These are phyloP conservation scores for Antheraea yamamai DNA, from an alignment of 2,888 invertebrate species.

Conservation along the genomic window DNA sequence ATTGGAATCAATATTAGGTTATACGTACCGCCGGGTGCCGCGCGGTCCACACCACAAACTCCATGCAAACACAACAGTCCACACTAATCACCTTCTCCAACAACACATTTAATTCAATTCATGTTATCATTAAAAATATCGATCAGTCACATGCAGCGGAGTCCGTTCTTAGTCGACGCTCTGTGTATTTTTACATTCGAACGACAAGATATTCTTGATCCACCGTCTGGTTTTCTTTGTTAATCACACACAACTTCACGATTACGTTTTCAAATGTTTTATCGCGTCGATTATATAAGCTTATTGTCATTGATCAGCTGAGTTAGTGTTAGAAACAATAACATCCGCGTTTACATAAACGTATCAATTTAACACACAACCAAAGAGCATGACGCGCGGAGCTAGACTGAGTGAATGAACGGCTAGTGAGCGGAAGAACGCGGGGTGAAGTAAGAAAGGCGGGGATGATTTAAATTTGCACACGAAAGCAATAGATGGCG, in stretches of 20 bases:
- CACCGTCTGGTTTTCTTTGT: slow-evolving; percentile 47
- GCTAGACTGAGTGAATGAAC: slow-evolving; percentile 71
- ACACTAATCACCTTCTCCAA: slow-evolving; percentile 64
- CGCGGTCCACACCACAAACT: slow-evolving; percentile 14
- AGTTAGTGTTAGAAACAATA: slow-evolving; percentile 74
- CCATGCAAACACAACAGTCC: slow-evolving; percentile 38
- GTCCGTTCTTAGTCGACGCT: slow-evolving; percentile 68
- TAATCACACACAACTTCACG: slow-evolving; percentile 31
- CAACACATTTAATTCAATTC: slow-evolving; percentile 75
- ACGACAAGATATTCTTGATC: slow-evolving; percentile 68
- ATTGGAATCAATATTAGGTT: slow-evolving; percentile 69
- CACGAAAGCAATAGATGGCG: slow-evolving; percentile 63
- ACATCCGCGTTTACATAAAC: slow-evolving; percentile 61
- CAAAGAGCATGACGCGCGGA: slow-evolving; percentile 49
- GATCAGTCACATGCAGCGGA: slow-evolving; percentile 77
- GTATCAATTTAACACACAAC: slow-evolving; percentile 34
- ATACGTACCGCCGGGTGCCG: slow-evolving; percentile 57
- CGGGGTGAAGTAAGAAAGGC: slow-evolving; percentile 37
- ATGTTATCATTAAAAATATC: slow-evolving; percentile 82
- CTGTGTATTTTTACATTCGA: slow-evolving; percentile 77
- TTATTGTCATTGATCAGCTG: slow-evolving; percentile 75
- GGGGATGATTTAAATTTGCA: slow-evolving; percentile 20
- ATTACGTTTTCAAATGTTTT: slow-evolving; percentile 11
- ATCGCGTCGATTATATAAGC: slow-evolving; percentile 28
- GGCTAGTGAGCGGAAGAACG: slow-evolving; percentile 33